A percentile compares a stretch with the other conserved stretches of the same genome.
Evolutionary conservation across 2,113 vertebrate genomes (phyloP).

Genomic region (Lepus americanus): DNA sequence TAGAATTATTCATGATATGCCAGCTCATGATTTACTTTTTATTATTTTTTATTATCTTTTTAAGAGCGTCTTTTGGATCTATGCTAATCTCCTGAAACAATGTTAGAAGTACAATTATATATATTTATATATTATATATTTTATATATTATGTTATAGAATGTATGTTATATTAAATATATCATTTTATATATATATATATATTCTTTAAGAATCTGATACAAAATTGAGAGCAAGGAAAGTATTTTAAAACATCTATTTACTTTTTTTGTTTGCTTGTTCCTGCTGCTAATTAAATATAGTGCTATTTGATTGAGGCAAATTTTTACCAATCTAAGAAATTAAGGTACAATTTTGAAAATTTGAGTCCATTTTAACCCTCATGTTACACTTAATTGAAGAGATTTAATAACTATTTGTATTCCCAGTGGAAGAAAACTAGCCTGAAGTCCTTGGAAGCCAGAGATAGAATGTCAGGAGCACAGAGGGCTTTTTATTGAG

Average conservation of each 20-base stretch:
- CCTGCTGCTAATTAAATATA: conserved; percentile 4
- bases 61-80: not conserved
- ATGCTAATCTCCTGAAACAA: not conserved
- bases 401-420: conserved; percentile 48
- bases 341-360: conserved; percentile 66
- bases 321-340: conserved; percentile 47
- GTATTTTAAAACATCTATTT: not conserved
- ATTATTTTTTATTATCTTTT: not conserved
- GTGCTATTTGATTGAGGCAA: conserved; percentile 19
- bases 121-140: too few relatives aligned
- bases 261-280: not conserved
- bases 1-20: not conserved
- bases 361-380: conserved; percentile 60
- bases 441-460: not conserved
- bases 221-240: not conserved
- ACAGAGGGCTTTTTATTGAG: not conserved
- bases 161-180: too few relatives aligned
- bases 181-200: not conserved
- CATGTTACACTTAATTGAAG: conserved; percentile 43
- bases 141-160: too few relatives aligned
- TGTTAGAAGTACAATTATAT: not conserved
- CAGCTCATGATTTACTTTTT: not conserved
- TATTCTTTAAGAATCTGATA: not conserved
- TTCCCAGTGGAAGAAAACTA: conserved; percentile 28
- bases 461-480: not conserved